phyloP scores from a whole-genome alignment of 2,797 vertebrate species.

The Pyrrhura leucotis region DNA sequence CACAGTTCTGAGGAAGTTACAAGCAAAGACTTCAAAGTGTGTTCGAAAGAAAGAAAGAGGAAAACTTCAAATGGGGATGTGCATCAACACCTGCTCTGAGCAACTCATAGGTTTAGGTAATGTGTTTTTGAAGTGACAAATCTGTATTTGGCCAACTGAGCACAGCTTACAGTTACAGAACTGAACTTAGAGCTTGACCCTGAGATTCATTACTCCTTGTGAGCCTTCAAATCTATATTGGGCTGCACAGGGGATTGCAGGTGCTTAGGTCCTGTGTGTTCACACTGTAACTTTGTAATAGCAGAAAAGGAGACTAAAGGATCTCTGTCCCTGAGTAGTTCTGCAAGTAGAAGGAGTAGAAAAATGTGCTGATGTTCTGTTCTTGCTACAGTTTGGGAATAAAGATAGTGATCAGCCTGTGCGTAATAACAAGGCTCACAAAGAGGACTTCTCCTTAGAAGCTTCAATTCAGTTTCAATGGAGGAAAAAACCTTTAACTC shows the following conservation, averaged over 20 bases:
- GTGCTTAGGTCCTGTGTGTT: background rate
- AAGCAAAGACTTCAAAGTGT: background rate
- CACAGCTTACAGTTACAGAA: background rate
- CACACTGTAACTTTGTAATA: background rate
- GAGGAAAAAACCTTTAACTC: background rate
- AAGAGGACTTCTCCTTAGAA: background rate
- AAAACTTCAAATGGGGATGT: background rate
- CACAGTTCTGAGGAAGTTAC: background rate
- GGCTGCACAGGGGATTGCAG: background rate
- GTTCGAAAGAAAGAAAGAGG: background rate
- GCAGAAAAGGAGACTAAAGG: background rate
- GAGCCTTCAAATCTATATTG: constrained; percentile 9
- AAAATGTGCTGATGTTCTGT: background rate
- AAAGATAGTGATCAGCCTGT: background rate
- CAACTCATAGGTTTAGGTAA: background rate
- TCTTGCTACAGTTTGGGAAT: background rate
- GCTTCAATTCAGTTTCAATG: background rate
- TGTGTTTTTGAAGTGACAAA: background rate
- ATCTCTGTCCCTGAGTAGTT: background rate
- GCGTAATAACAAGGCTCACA: background rate
- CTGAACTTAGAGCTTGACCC: background rate
- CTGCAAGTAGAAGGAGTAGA: background rate
- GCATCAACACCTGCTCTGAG: constrained; percentile 32
- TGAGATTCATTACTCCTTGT: background rate
- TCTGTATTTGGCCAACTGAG: background rate